Percentiles rank a stretch among this genome's conserved stretches.
phyloP scores from a whole-genome alignment of 1,140 invertebrate species.

The Druon quercuslanigerum region DNA sequence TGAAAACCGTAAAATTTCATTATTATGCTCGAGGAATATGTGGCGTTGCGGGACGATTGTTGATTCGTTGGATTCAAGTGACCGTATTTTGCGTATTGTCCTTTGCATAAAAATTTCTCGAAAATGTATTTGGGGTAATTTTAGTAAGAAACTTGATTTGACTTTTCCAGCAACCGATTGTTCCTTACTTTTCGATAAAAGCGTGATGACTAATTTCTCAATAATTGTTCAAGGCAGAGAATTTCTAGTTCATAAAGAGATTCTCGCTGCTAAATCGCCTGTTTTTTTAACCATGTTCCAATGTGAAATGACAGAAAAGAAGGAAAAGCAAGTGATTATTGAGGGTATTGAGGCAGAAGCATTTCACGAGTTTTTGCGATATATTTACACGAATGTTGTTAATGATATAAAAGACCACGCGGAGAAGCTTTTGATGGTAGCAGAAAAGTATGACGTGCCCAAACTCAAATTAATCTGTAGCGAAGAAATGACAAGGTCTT shows the following conservation, averaged over 20 bases:
- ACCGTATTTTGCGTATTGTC: background rate
- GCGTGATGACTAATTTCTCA: background rate
- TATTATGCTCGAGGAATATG: too few relatives aligned
- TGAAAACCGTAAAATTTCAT: too few relatives aligned
- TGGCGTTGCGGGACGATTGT: too few relatives aligned
- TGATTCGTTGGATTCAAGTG: too few relatives aligned
- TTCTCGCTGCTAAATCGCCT: background rate
- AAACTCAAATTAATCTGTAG: background rate
- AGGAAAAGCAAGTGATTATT: conserved; percentile 76
- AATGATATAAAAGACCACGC: background rate
- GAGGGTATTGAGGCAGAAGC: conserved; percentile 73
- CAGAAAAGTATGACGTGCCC: background rate
- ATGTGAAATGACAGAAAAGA: conserved; percentile 77
- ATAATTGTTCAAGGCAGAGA: background rate
- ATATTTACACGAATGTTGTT: conserved; percentile 30
- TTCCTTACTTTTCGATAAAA: background rate
- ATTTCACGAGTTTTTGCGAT: conserved; percentile 33
- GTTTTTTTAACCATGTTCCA: conserved; percentile 81
- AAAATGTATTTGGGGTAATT: too few relatives aligned
- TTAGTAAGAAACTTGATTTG: too few relatives aligned
- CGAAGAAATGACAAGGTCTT: too few relatives aligned
- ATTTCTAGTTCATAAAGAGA: background rate
- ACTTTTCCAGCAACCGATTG: background rate
- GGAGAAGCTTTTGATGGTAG: background rate
- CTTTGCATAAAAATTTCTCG: too few relatives aligned